Evolutionary conservation across 2,888 invertebrate genomes (phyloP).

Genomic region (Rutpela maculata): DNA sequence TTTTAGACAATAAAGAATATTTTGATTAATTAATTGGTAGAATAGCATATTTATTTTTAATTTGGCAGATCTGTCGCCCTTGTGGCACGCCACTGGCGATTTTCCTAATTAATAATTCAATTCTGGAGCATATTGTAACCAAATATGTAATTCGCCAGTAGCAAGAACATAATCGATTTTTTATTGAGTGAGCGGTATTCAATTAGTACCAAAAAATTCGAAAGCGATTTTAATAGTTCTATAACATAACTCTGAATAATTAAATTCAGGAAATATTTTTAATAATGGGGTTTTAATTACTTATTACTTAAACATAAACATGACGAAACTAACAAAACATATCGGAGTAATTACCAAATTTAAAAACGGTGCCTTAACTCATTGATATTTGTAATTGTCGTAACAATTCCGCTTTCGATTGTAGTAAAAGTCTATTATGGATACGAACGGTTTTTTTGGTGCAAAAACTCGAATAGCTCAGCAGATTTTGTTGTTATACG

Average conservation of each 20-base stretch:
- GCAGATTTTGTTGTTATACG: no score
- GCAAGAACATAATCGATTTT: slow-evolving; percentile 40
- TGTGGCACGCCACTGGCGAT: not conserved
- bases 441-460: not conserved
- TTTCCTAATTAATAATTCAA: slow-evolving; percentile 1
- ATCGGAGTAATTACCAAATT: slow-evolving; percentile 25
- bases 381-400: slow-evolving; percentile 34
- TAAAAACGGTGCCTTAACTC: slow-evolving; percentile 38
- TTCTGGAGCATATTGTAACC: slow-evolving; percentile 10
- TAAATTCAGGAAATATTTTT: slow-evolving; percentile 55
- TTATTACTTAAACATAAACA: slow-evolving; percentile 38
- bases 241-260: slow-evolving; percentile 54
- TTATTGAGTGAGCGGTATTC: slow-evolving; percentile 31
- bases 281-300: slow-evolving; percentile 55
- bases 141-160: slow-evolving; percentile 9
- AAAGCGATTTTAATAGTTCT: slow-evolving; percentile 52
- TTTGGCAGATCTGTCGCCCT: not conserved
- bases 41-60: no score
- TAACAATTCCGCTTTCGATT: slow-evolving; percentile 41
- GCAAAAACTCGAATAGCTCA: not conserved
- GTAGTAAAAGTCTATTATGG: slow-evolving; percentile 44
- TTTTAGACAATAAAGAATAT: no score
- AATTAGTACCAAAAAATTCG: slow-evolving; percentile 49
- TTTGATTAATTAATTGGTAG: no score
- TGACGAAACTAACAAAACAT: slow-evolving; percentile 39